Evolutionary conservation across 2,888 invertebrate species (phyloP).

Genomic region (Eilema depressum): DNA sequence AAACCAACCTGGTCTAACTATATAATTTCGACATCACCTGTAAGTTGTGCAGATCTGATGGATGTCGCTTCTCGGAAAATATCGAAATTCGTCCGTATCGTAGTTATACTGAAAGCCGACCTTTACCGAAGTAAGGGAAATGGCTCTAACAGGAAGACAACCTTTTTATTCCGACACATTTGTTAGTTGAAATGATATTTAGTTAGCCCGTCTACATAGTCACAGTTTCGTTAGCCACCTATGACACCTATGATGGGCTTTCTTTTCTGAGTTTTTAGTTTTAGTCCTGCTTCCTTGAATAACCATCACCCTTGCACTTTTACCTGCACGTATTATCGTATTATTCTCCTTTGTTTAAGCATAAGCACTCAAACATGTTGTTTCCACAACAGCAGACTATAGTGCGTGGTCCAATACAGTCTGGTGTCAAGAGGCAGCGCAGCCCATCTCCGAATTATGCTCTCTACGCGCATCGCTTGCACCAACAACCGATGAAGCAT

Average conservation of each 20-base stretch:
- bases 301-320: slow-evolving; percentile 21
- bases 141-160: neutral
- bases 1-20: neutral
- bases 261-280: neutral
- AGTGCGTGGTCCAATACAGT: slow-evolving; percentile 77
- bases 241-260: neutral
- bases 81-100: too few species aligned
- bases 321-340: slow-evolving; percentile 49
- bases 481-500: slow-evolving; percentile 80
- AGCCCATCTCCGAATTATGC: slow-evolving; percentile 88
- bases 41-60: too few species aligned
- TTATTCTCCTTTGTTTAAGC: slow-evolving; percentile 55
- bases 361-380: slow-evolving; percentile 70
- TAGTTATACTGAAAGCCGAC: too few species aligned
- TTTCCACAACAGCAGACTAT: slow-evolving; percentile 73
- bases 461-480: slow-evolving; percentile 75
- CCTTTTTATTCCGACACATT: neutral
- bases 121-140: neutral
- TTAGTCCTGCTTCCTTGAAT: neutral
- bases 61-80: too few species aligned
- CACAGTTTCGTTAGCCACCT: neutral
- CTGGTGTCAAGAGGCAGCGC: slow-evolving; percentile 84
- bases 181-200: neutral
- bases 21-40: neutral
- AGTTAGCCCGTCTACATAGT: neutral